Conservation (phyloP, 2,888 invertebrate species). For the Cosmopolites sordidus region DNA sequence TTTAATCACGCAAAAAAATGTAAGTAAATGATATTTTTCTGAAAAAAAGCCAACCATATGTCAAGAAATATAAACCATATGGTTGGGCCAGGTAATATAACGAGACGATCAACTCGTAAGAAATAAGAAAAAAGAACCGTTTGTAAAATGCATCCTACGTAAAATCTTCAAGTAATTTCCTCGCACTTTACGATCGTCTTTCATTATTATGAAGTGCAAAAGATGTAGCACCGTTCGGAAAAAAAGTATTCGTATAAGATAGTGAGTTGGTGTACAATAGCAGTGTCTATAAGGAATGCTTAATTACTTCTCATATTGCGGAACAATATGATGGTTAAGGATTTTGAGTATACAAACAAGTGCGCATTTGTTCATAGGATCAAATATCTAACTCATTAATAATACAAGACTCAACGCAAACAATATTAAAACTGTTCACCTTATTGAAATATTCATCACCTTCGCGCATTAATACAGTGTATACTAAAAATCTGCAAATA, state of each 20-base stretch:
- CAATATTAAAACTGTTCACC: too few relatives aligned
- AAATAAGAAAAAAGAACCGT: not conserved
- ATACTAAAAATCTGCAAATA: too few relatives aligned
- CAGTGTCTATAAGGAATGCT: not conserved
- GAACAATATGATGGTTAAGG: not conserved
- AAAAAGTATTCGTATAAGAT: not conserved
- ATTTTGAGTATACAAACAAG: not conserved
- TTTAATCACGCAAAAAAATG: too few relatives aligned
- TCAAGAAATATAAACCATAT: not conserved
- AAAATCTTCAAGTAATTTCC: not conserved
- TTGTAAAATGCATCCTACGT: not conserved
- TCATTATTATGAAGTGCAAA: not conserved
- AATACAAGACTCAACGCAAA: too few relatives aligned
- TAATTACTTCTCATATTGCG: not conserved
- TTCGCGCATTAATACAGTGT: too few relatives aligned
- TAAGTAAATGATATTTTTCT: too few relatives aligned
- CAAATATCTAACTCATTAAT: too few relatives aligned
- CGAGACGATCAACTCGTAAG: not conserved
- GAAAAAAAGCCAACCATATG: too few relatives aligned
- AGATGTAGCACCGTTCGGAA: not conserved
- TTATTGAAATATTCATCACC: too few relatives aligned
- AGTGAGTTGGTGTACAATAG: not conserved
- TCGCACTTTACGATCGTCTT: not conserved
- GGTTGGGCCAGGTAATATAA: not conserved
- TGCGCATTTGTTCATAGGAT: too few relatives aligned